Conservation (phyloP, 2,113 vertebrate genomes). For the Cheilinus undulatus region DNA sequence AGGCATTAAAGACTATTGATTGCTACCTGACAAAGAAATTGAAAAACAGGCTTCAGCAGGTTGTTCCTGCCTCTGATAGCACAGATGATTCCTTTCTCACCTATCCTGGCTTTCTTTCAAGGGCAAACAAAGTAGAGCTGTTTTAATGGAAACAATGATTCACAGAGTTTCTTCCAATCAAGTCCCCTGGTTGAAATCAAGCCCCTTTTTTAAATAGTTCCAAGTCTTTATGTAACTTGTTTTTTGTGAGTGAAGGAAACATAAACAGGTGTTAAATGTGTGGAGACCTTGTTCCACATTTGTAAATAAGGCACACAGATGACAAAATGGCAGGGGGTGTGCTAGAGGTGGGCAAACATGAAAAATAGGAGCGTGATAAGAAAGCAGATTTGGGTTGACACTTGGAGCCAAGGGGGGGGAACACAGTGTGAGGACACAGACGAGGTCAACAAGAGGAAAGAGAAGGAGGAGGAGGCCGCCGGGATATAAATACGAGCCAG, state of each 20-base stretch:
- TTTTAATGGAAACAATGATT: neutral
- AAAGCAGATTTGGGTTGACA: neutral
- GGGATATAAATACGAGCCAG: slow-evolving; percentile 63
- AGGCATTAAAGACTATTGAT: neutral
- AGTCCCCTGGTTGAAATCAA: neutral
- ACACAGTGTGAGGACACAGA: slow-evolving; percentile 8
- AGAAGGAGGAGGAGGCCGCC: neutral
- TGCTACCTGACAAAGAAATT: neutral
- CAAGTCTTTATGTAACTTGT: neutral
- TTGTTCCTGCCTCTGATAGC: neutral
- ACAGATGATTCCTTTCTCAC: slow-evolving; percentile 69
- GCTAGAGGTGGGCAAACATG: slow-evolving; percentile 9
- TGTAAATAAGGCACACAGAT: slow-evolving; percentile 20
- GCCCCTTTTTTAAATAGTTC: neutral
- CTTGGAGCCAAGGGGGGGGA: neutral
- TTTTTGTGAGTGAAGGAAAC: slow-evolving; percentile 39
- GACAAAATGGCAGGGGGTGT: slow-evolving; percentile 3
- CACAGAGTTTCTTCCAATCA: neutral
- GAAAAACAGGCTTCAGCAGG: neutral
- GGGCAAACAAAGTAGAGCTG: neutral
- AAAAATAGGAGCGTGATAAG: slow-evolving; percentile 40
- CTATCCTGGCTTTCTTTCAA: slow-evolving; percentile 41
- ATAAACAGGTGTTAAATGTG: slow-evolving; percentile 48
- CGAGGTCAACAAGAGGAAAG: slow-evolving; percentile 7
- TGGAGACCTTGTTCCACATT: slow-evolving; percentile 38